Conservation (phyloP, 2,888 invertebrate genomes). For the Drosophila testacea region DNA sequence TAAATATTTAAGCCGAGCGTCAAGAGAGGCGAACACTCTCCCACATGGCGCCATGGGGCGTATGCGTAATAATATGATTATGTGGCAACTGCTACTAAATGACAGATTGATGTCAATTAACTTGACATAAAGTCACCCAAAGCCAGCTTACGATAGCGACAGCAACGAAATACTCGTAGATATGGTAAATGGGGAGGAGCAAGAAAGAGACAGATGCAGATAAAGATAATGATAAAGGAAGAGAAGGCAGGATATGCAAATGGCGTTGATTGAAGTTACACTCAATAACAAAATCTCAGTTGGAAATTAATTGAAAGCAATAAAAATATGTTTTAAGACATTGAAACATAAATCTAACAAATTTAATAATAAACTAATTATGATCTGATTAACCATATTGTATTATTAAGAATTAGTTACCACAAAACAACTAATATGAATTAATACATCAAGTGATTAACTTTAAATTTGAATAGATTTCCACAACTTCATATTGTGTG, state of each 20-base stretch:
- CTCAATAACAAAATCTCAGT: conserved; percentile 1
- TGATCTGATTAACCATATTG: no score
- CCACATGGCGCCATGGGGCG: conserved; percentile 57
- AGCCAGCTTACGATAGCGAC: conserved; percentile 9
- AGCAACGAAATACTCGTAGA: conserved; percentile 6
- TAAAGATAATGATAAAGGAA: no score
- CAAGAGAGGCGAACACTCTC: conserved; percentile 17
- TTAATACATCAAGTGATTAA: no score
- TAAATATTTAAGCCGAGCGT: conserved; percentile 70
- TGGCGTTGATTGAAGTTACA: conserved; percentile 28
- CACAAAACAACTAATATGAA: no score
- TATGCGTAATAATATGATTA: conserved; percentile 76
- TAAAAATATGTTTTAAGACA: neutral
- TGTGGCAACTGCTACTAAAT: conserved; percentile 66
- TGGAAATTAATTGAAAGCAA: neutral
- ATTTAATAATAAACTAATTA: no score
- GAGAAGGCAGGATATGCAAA: conserved; percentile 16
- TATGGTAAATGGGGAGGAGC: neutral
- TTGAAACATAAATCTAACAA: neutral
- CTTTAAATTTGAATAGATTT: no score
- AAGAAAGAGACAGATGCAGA: neutral
- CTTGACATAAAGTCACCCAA: conserved; percentile 60
- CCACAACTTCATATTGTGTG: neutral
- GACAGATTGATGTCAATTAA: conserved; percentile 79
- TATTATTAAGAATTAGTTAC: no score